These are phyloP conservation scores for Symphodus melops DNA, from an alignment of 2,113 vertebrate species.

Conservation along the genomic window DNA sequence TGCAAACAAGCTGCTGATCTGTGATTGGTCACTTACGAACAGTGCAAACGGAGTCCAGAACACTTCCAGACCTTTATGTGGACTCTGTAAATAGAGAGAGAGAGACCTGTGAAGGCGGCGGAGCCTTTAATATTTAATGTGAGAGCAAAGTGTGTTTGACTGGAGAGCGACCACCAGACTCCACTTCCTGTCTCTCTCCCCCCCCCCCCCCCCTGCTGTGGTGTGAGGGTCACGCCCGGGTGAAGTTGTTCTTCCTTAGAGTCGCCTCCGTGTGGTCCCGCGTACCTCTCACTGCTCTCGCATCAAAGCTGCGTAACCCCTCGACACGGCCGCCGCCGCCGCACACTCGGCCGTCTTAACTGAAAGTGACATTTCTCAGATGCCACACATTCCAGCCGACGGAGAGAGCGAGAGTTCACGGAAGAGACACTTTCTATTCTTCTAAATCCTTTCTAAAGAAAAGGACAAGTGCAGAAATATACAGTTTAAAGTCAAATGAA, in stretches of 20 bases:
- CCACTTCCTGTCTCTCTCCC: no score
- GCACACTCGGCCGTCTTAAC: conserved; percentile 26
- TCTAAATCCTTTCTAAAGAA: background rate
- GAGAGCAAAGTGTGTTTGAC: background rate
- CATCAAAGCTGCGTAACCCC: conserved; percentile 49
- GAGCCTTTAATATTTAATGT: background rate
- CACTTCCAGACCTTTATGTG: no score
- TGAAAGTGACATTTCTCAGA: conserved; percentile 67
- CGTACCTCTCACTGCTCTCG: conserved; percentile 16
- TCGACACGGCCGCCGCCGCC: background rate
- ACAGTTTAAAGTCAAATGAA: conserved; percentile 1
- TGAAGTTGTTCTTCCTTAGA: conserved; percentile 10
- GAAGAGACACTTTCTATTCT: conserved; percentile 27
- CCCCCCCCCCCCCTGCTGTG: no score
- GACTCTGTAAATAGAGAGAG: background rate
- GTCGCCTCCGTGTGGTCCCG: background rate
- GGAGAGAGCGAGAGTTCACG: conserved; percentile 8
- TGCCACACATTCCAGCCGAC: conserved; percentile 58
- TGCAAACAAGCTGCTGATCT: no score
- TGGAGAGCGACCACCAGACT: no score
- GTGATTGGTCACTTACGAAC: no score
- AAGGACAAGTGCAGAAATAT: background rate
- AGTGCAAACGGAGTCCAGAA: no score
- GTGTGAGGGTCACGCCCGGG: conserved; percentile 12
- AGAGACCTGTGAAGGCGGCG: background rate